Base-by-base conservation (phyloP, 2,888 invertebrate genomes). In the Bembecia ichneumoniformis region DNA sequence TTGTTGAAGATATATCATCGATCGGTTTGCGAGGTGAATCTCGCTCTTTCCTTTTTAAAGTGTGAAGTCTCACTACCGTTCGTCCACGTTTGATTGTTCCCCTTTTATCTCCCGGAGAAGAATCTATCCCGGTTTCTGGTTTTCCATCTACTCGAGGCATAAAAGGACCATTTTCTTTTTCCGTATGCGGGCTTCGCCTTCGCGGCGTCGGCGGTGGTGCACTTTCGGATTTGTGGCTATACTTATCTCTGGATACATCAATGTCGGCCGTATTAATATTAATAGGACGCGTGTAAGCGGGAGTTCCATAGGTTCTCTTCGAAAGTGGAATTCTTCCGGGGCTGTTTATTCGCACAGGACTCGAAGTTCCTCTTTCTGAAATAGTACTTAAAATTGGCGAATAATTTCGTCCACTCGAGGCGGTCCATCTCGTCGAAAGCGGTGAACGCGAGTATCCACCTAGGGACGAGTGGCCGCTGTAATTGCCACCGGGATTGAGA, bases 201-300 rank as follows among this genome's bases (percentile, higher is more conserved):
- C 66, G 52, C 54, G 68, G 54, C 52, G 67, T 48, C 45, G 68
- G 47, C 40, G 63, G 53, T 28, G 64, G 56, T 52, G 61, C 34
- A 58, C 52, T 35, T 52, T 51, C 52, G 62, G 36, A 55, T 71
- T 78, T 76, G 56, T 82, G 67, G 40, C 82, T 77, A 64, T 91
- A 92, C 61, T 88, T 89, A 54, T 92, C 89, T 55, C 90, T 90
- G 0, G 94, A 93, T 0, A 96, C 95, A 71, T 96, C 95, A 58
- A 96, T 96, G 68, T 95, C 94, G 34, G 94, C 94, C 2, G 95
- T 95, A 72, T 95, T 94, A 55, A 95, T 93, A 58, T 91, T 90
- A 47, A 93, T 91, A 1, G 94, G 94, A 49, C 92, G 89, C 1
- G 77, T 78, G 57, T 83, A 71, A 65, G 72, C 62, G 59, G 78